Evolutionary conservation across 2,888 invertebrate species (phyloP).

Genomic region (Drosophila buzzatii): DNA sequence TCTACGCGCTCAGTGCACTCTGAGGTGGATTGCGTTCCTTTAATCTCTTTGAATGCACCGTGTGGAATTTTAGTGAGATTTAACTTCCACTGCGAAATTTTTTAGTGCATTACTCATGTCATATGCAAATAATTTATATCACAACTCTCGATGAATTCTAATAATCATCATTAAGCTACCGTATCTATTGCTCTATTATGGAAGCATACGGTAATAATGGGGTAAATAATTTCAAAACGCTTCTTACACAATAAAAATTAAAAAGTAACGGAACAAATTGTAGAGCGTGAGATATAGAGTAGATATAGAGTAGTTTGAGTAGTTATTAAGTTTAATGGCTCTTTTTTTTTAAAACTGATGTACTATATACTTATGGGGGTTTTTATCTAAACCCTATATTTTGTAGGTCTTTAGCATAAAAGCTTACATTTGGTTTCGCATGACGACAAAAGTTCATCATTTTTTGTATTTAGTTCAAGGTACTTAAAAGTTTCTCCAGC

Average conservation of each 20-base stretch:
- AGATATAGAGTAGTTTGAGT: background rate
- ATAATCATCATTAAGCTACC: background rate
- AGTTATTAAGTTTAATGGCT: background rate
- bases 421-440: slow-evolving; percentile 1
- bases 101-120: background rate
- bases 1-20: too few relatives aligned
- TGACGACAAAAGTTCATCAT: background rate
- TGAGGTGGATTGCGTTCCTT: background rate
- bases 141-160: background rate
- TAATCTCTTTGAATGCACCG: background rate
- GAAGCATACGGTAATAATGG: background rate
- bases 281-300: background rate
- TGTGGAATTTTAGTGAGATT: background rate
- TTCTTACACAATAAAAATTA: background rate
- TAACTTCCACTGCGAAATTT: background rate
- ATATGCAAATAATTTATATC: too few relatives aligned
- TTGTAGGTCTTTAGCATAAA: background rate
- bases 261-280: background rate
- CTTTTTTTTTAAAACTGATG: background rate
- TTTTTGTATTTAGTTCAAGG: background rate
- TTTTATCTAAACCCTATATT: background rate
- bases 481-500: slow-evolving; percentile 28
- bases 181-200: background rate
- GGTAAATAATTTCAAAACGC: background rate
- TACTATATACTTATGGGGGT: background rate